phyloP scores from a whole-genome alignment of 2,797 vertebrate species.

The Lates japonicus region DNA sequence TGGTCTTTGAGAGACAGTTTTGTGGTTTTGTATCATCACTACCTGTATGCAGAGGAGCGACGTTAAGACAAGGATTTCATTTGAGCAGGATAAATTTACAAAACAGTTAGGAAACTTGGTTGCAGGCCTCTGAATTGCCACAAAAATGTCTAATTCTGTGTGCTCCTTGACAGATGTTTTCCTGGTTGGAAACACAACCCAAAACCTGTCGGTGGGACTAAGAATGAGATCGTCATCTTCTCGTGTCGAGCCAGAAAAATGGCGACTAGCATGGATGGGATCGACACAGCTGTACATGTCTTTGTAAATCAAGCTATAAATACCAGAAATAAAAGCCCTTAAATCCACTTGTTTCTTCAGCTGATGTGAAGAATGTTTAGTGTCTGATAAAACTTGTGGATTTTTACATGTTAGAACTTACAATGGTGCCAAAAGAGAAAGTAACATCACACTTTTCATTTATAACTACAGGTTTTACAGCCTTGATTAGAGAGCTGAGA shows the following conservation, averaged over 20 bases:
- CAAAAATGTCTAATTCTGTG: background rate
- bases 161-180: background rate
- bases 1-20: too few relatives aligned
- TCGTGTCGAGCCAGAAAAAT: background rate
- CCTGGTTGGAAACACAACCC: background rate
- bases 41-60: background rate
- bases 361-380: too few relatives aligned
- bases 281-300: background rate
- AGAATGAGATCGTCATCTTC: background rate
- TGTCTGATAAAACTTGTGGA: background rate
- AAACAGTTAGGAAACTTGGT: background rate
- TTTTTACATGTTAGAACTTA: too few relatives aligned
- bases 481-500: background rate
- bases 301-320: background rate
- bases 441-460: background rate
- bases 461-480: background rate
- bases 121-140: background rate
- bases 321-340: background rate
- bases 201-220: too few relatives aligned
- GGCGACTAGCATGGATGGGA: background rate
- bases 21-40: too few relatives aligned
- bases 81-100: background rate
- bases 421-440: too few relatives aligned
- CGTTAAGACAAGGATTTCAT: background rate
- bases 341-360: background rate